phyloP scores from a whole-genome alignment of 2,888 invertebrate genomes.

The Pedicia rivosa region DNA sequence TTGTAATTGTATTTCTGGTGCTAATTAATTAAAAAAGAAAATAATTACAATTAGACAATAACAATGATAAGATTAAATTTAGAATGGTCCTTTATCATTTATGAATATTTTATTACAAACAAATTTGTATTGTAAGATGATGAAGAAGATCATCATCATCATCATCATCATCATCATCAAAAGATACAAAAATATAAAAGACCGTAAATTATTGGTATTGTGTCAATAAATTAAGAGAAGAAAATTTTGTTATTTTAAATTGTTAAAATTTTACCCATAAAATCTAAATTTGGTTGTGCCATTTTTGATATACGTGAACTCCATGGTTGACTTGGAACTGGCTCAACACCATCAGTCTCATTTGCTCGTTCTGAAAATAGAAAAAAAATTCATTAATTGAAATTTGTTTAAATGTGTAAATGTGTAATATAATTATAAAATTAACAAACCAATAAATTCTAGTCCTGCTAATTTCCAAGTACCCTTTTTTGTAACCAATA shows the following conservation, averaged over 20 bases:
- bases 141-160: no score
- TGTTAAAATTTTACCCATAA: conserved; percentile 45
- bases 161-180: no score
- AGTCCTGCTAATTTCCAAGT: conserved; percentile 95
- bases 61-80: no score
- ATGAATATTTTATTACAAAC: no score
- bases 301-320: conserved; percentile 80
- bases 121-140: no score
- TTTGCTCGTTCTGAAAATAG: conserved; percentile 48
- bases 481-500: conserved; percentile 81
- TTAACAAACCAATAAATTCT: conserved; percentile 68
- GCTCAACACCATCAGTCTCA: conserved; percentile 51
- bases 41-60: no score
- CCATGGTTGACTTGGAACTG: conserved; percentile 72
- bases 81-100: not conserved
- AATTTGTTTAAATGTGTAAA: no score
- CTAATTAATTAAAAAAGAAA: conserved; percentile 31
- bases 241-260: not conserved
- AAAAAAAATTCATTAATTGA: conserved; percentile 9
- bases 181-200: no score
- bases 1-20: conserved; percentile 82
- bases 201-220: no score
- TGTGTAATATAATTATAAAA: no score
- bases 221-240: not conserved
- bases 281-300: conserved; percentile 91